phyloP scores from a whole-genome alignment of 1,140 invertebrate species.

The Platyscapa corneri region DNA sequence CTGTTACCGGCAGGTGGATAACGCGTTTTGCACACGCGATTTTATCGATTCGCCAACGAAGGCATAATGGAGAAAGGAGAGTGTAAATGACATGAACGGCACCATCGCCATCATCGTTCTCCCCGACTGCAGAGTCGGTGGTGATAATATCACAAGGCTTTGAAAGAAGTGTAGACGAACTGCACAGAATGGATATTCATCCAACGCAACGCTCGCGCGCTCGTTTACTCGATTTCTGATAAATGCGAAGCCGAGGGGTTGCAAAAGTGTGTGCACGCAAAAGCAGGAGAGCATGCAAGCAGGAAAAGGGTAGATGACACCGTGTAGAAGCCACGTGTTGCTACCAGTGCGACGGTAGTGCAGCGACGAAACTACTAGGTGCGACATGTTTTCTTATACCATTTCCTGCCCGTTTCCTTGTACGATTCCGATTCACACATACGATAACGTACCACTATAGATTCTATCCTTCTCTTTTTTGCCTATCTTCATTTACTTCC shows the following conservation, averaged over 20 bases:
- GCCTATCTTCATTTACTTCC: too few species aligned
- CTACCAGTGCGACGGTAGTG: neutral
- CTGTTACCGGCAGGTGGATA: conserved; percentile 68
- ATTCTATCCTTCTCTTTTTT: neutral
- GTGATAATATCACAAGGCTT: neutral
- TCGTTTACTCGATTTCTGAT: conserved; percentile 42
- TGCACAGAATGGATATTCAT: neutral
- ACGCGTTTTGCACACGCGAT: conserved; percentile 66
- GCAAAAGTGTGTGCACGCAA: neutral
- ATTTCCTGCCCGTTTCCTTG: conserved; percentile 25
- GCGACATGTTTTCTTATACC: conserved; percentile 33
- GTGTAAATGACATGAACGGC: neutral
- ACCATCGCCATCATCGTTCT: neutral
- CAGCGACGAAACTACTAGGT: neutral
- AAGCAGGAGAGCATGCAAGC: neutral
- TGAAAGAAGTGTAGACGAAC: neutral
- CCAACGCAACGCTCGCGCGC: neutral
- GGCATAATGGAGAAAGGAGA: neutral
- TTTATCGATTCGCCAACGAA: conserved; percentile 48
- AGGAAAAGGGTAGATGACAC: neutral
- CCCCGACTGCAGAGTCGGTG: too few species aligned
- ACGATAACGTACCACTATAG: neutral
- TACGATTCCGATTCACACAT: neutral
- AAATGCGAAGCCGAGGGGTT: neutral
- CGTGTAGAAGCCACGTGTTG: conserved; percentile 46